phyloP scores from a whole-genome alignment of 2,113 vertebrate genomes.

The Hyla sarda region DNA sequence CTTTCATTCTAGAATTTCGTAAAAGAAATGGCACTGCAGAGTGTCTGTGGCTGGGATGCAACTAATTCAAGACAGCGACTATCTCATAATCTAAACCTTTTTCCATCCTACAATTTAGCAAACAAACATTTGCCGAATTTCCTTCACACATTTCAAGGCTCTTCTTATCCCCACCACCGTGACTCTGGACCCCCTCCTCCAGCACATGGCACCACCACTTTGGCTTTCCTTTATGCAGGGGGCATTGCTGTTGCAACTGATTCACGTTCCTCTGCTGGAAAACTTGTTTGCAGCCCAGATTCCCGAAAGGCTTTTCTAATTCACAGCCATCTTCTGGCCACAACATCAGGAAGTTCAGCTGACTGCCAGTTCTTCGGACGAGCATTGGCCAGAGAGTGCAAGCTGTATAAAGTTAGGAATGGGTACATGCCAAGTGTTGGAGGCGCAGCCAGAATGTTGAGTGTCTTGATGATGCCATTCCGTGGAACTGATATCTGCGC shows the following conservation, averaged over 20 bases:
- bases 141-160: conserved; percentile 41
- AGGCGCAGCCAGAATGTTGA: conserved; percentile 78
- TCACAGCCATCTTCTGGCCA: conserved; percentile 80
- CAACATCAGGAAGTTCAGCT: conserved; percentile 81
- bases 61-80: conserved; percentile 23
- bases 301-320: conserved; percentile 79
- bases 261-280: conserved; percentile 78
- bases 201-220: conserved; percentile 81
- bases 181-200: conserved; percentile 61
- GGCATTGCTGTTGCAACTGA: conserved; percentile 84
- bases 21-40: conserved; percentile 77
- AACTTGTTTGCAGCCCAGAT: conserved; percentile 74
- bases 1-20: neutral
- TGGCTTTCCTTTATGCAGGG: conserved; percentile 80
- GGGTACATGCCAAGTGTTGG: conserved; percentile 73
- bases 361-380: conserved; percentile 81
- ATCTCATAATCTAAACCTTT: neutral
- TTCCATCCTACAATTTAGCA: neutral
- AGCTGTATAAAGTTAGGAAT: conserved; percentile 76
- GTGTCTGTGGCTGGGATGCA: conserved; percentile 71
- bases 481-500: conserved; percentile 82
- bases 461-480: conserved; percentile 76
- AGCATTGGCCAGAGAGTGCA: conserved; percentile 74
- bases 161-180: neutral
- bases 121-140: neutral